A percentile compares a stretch with the other conserved stretches of the same genome.
These are phyloP conservation scores for Gisinianus flammeolus DNA, from an alignment of 2,888 invertebrate species.

Conservation along the genomic window DNA sequence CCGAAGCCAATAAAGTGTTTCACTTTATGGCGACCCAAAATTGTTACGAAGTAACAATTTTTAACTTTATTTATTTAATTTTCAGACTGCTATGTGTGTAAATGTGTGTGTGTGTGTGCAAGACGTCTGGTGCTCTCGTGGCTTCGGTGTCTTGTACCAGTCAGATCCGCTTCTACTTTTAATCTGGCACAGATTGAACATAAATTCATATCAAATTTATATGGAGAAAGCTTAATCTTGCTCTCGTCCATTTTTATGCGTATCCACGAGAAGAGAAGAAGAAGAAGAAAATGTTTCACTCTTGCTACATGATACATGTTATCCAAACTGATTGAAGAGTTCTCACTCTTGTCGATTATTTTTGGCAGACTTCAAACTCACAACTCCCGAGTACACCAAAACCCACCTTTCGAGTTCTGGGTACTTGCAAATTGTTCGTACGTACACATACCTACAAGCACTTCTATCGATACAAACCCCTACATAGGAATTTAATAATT, in stretches of 20 bases:
- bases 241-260: background rate
- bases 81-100: too few relatives aligned
- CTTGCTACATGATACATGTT: background rate
- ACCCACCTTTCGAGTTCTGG: too few relatives aligned
- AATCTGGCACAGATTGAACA: too few relatives aligned
- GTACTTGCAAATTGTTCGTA: background rate
- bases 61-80: too few relatives aligned
- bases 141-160: too few relatives aligned
- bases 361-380: background rate
- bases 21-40: too few relatives aligned
- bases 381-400: too few relatives aligned
- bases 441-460: background rate
- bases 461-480: background rate
- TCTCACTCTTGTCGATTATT: background rate
- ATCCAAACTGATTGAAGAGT: background rate
- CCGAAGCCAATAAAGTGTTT: too few relatives aligned
- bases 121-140: too few relatives aligned
- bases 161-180: too few relatives aligned
- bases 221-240: background rate
- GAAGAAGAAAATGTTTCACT: background rate
- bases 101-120: too few relatives aligned
- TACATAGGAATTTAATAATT: conserved; percentile 17
- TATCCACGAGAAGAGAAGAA: background rate
- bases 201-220: background rate
- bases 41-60: too few relatives aligned